Conservation (phyloP, 2,797 vertebrate species). For the Momotus momota region DNA sequence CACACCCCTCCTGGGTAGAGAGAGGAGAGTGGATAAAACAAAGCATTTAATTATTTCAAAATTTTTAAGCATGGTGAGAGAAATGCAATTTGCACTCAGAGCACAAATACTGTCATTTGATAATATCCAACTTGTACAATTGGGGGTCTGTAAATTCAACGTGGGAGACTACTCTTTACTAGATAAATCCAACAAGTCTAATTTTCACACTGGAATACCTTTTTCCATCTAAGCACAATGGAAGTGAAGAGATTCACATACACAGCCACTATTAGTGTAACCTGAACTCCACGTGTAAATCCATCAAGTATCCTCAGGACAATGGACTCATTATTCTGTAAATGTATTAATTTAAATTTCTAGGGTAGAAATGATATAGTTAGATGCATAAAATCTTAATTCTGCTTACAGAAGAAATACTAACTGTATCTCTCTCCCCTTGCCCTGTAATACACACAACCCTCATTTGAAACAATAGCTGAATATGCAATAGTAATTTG, state of each 20-base stretch:
- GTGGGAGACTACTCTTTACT: not conserved
- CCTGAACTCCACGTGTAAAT: not conserved
- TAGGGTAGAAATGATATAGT: not conserved
- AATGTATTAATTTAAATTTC: conserved; percentile 30
- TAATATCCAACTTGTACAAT: not conserved
- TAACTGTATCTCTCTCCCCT: conserved; percentile 7
- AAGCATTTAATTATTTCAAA: not conserved
- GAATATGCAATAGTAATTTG: conserved; percentile 63
- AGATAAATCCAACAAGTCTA: not conserved
- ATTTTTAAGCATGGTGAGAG: not conserved
- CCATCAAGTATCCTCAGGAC: not conserved
- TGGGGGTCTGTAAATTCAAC: not conserved
- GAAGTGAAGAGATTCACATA: not conserved
- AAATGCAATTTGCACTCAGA: not conserved
- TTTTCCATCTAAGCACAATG: not conserved
- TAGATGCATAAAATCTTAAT: conserved; percentile 36
- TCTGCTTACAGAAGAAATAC: conserved; percentile 36
- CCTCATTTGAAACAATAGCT: conserved; percentile 63
- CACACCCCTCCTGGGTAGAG: not conserved
- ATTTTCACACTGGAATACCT: not conserved
- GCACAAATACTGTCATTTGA: not conserved
- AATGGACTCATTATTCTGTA: not conserved
- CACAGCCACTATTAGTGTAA: not conserved
- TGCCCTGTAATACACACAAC: not conserved
- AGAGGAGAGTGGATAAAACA: not conserved